Base-by-base conservation (phyloP, 2,797 vertebrate species). In the Morus bassanus region DNA sequence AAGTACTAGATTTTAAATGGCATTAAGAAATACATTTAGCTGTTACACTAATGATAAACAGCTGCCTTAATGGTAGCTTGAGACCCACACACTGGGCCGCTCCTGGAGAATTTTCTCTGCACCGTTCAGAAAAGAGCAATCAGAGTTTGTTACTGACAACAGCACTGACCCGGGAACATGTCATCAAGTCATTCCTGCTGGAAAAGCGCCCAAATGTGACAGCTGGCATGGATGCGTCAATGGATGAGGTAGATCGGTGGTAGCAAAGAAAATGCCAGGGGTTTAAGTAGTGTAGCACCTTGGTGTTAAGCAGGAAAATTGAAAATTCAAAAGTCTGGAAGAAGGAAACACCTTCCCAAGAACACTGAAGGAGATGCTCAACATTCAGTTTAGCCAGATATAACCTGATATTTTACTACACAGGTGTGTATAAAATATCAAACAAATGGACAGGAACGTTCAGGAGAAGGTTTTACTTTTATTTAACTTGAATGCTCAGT, bases 101-200 rank as follows among this genome's bases (percentile, higher is more conserved):
- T 28, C 60, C 39, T 14, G 11, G 41, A 41, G 48, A 85, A 50
- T 6, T 19, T 61, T 61, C 82, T 57, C 53, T 68, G 39, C 80
- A 70, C 41, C 16, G 1, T 48, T 68, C 9, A 2, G 46, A 46
- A 41, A 59, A 50, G 33, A 83, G 37, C 23, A 50, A 31, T 48
- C 35, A 30, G 30, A 60, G 24, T 79, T 75, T 69, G 70, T 27
- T 68, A 70, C 50, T 13, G 30, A 80, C 27, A 88, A 77, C 70
- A 76, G n/a, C 63, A 54, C 41, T 1, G 12, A 18, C 30, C 51
- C 2, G 2, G 83, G 46, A 68, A 85, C 0, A 0, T 48, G n/a
- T 23, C 41, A 64, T 27, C 72, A 48, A 56, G 48, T 33, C 45
- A n/a, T 10, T 64, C 24, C 64, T 83, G n/a, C 43, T 50, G 57